Evolutionary conservation across 2,113 vertebrate genomes (phyloP).

Genomic region (Glaucidium brasilianum): DNA sequence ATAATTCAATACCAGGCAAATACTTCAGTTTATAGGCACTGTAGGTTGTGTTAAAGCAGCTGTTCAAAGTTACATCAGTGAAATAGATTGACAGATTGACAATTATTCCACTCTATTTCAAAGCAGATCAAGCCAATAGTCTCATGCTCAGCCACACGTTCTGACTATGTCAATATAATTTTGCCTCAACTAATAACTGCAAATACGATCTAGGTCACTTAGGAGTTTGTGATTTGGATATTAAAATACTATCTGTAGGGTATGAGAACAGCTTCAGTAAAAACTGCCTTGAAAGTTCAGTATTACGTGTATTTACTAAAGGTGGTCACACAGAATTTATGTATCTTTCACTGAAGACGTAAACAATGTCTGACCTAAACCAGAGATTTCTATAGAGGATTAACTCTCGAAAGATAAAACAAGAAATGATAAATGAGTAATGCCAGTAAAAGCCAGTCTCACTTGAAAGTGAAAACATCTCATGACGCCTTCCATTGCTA

Average conservation of each 20-base stretch:
- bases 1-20: not conserved
- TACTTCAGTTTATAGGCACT: not conserved
- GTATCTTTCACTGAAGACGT: not conserved
- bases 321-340: not conserved
- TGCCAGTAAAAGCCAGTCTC: not conserved
- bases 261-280: not conserved
- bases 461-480: conserved; percentile 70
- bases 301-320: not conserved
- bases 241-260: not conserved
- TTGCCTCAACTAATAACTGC: not conserved
- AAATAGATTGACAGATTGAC: not conserved
- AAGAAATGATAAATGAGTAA: not conserved
- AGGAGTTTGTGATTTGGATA: not conserved
- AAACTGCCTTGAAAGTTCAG: not conserved
- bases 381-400: not conserved
- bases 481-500: not conserved
- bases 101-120: not conserved
- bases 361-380: not conserved
- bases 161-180: not conserved
- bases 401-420: not conserved
- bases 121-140: not conserved
- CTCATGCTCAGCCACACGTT: not conserved
- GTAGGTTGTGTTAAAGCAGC: not conserved
- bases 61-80: not conserved
- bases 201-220: not conserved